Base-by-base conservation (phyloP, 2,888 invertebrate species). In the Apodemia duryi region DNA sequence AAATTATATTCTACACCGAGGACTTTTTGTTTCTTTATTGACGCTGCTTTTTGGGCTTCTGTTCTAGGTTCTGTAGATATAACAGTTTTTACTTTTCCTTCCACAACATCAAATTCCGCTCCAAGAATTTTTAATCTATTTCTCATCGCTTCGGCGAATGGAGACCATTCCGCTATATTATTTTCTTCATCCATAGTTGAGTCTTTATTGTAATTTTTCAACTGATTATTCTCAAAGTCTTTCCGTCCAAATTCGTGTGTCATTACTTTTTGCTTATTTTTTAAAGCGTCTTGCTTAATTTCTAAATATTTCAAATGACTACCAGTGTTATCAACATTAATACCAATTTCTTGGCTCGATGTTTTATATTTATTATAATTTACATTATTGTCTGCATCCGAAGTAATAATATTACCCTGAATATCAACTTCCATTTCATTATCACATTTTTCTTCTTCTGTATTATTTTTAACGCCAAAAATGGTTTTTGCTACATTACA, bases 1-100 rank as follows among this genome's bases (percentile, higher is more conserved):
- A 93, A 78, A 64, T 93, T 93, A 70, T 93, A 95, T 77, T 95
- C 95, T 0, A 94, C 92, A 4, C 93, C 91, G 66, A 95, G 77
- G 1, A 95, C 89, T 79, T 92, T 94, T 29, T 93, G 75, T 78
- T 93, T 94, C 73, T 95, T 95, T 63, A 86, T 80, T 69, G 94
- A 83, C 0, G 94, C 94, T 66, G 94, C 93, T 13, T 91, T 94
- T 66, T 94, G 90, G 2, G 93, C 93, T 2, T 91, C 88, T 0
- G 88, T 90, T 68, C 71, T 77, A 0, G 89, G 84, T 70, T 82
- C 81, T 0, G 52, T 60, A 28, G 51, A 32, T 51, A 6, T 43
- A 2, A 65, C 21, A 1, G 61, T 52, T 63, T 71, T 73, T 1
- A 73, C 69, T 65, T 70, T 66, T 70, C 51, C 72, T 73, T 76